These are phyloP conservation scores for Platorchestia sp. DNA, from an alignment of 1,140 invertebrate genomes.

Conservation along the genomic window DNA sequence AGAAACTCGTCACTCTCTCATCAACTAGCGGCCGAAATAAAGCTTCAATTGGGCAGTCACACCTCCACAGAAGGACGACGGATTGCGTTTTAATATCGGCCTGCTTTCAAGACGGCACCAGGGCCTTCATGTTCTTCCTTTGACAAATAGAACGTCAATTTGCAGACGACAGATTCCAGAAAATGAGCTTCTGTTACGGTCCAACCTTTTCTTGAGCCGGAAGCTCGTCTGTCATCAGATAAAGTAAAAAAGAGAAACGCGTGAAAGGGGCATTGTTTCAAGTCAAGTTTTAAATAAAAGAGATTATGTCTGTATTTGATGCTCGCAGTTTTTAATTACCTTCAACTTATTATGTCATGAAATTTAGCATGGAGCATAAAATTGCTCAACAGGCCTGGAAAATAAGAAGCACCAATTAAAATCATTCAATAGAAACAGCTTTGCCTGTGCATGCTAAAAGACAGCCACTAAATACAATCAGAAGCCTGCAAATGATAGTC, in stretches of 20 bases:
- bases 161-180: not conserved
- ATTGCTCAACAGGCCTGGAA: not conserved
- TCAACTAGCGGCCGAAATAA: conserved; percentile 15
- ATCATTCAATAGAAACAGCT: not conserved
- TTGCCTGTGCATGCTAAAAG: not conserved
- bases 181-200: not conserved
- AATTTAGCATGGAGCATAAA: not conserved
- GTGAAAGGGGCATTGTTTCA: not conserved
- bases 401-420: not conserved
- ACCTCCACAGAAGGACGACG: not conserved
- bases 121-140: not conserved
- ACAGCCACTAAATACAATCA: not conserved
- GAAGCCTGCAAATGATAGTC: not conserved
- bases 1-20: conserved; percentile 14
- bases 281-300: not conserved
- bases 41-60: conserved; percentile 29
- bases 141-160: conserved; percentile 23
- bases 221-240: not conserved
- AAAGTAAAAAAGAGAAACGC: not conserved
- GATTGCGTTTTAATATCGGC: conserved; percentile 35
- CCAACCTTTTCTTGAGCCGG: not conserved
- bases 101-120: not conserved
- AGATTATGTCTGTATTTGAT: not conserved
- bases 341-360: not conserved
- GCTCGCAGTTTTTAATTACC: not conserved